Base-by-base conservation (phyloP, 2,113 vertebrate genomes). In the Hemiscyllium ocellatum region DNA sequence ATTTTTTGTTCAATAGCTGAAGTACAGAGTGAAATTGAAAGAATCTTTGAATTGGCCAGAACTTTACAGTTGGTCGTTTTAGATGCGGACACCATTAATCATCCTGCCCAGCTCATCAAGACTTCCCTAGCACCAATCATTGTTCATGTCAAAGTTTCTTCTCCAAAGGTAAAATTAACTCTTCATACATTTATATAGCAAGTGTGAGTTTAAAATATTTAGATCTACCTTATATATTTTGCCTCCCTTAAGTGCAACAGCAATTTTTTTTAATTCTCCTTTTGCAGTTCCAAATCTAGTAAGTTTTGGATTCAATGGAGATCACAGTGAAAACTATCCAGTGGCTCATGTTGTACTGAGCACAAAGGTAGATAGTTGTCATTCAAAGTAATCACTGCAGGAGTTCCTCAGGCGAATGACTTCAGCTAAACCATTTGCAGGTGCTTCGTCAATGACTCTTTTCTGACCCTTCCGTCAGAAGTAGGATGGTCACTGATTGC, bases 1-100 rank as follows among this genome's bases (percentile, higher is more conserved):
- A 52, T 96, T 96, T 91, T 95, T 96, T 95, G 95, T 96, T 97
- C 95, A 95, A 50, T 85, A 99, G 99, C 98, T 65, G 99, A 99
- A 97, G 99, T 99, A 29, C 99, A 99, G 97, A 99, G 99, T 96
- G 99, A 99, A 96, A 99, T 99, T 12, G 99, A 99, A 96, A 98
- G 99, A 96, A 99, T 99, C 97, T 99, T 99, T 96, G 99, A 99
- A 97, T 96, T 99, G 98, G 99, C 99, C 78, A 97, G 99, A 96
- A 99, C 99, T 95, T 97, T 99, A 7, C 99, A 99, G 96, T 97
- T 99, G 97, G 99, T 99, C 61, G 98, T 99, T 96, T 97, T 99
- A 96, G 99, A 99, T 96, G 99, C 99, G 61, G 99, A 99, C 97
- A 99, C 99, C 42, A 99, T 99, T 96, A 99, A 99, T 96, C 99